These are phyloP conservation scores for Harpalus rubripes DNA, from an alignment of 2,888 invertebrate species.

Conservation along the genomic window DNA sequence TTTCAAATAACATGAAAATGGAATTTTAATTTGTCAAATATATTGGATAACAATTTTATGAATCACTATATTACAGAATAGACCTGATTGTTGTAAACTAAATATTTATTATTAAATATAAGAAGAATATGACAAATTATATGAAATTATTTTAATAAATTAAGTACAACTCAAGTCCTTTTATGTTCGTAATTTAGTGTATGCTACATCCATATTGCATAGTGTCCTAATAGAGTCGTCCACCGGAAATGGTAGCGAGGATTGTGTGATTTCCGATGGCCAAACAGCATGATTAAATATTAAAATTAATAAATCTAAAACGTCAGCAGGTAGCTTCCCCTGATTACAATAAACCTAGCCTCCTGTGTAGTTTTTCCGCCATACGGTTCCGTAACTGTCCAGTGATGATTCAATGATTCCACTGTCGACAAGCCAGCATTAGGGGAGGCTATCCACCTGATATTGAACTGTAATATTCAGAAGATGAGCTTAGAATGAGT, in stretches of 20 bases:
- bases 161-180: too few relatives aligned
- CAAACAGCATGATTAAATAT: conserved; percentile 64
- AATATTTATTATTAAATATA: too few relatives aligned
- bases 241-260: conserved; percentile 39
- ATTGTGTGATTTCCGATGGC: conserved; percentile 53
- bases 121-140: too few relatives aligned
- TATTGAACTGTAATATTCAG: conserved; percentile 14
- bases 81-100: too few relatives aligned
- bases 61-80: too few relatives aligned
- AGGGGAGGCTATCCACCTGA: neutral
- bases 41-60: too few relatives aligned
- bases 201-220: conserved; percentile 28
- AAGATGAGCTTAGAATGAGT: neutral
- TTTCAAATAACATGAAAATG: too few relatives aligned
- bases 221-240: conserved; percentile 29
- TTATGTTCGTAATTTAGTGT: neutral
- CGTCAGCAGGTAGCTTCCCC: conserved; percentile 58
- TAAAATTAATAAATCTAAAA: conserved; percentile 67
- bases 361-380: conserved; percentile 10
- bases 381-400: neutral
- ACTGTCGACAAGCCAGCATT: neutral
- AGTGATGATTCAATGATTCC: conserved; percentile 21
- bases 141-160: too few relatives aligned
- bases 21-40: too few relatives aligned
- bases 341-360: conserved; percentile 30